Evolutionary conservation across 2,888 invertebrate species (phyloP).

Genomic region (Galerucella pusilla): DNA sequence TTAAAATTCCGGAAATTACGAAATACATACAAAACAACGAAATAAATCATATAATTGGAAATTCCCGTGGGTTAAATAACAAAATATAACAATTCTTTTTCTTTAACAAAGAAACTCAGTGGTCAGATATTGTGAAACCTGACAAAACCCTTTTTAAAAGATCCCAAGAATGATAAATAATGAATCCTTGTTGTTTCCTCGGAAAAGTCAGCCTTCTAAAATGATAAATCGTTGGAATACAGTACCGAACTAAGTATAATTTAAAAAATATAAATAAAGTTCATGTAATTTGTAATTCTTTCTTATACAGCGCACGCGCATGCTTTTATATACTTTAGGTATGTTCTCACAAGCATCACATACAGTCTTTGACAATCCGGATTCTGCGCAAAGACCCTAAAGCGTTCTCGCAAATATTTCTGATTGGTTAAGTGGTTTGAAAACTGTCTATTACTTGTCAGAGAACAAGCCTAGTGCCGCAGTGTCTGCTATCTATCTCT

Average conservation of each 20-base stretch:
- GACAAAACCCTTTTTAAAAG: slow-evolving; percentile 50
- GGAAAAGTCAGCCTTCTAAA: slow-evolving; percentile 35
- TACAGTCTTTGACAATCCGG: too few relatives aligned
- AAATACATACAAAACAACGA: background rate
- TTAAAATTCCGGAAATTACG: background rate
- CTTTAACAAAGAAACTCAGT: slow-evolving; percentile 18
- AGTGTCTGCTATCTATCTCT: too few relatives aligned
- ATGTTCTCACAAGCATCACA: too few relatives aligned
- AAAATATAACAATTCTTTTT: slow-evolving; percentile 3
- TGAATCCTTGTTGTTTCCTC: slow-evolving; percentile 39
- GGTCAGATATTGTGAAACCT: slow-evolving; percentile 43
- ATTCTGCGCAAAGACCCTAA: too few relatives aligned
- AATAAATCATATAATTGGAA: background rate
- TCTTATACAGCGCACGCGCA: too few relatives aligned
- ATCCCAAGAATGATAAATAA: slow-evolving; percentile 50
- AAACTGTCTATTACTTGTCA: too few relatives aligned
- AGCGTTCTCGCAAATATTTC: too few relatives aligned
- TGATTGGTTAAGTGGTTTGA: too few relatives aligned
- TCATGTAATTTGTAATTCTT: too few relatives aligned
- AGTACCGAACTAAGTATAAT: slow-evolving; percentile 8
- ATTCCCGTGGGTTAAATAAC: background rate
- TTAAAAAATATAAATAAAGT: background rate
- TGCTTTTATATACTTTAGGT: too few relatives aligned
- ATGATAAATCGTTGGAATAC: slow-evolving; percentile 34
- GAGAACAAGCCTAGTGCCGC: too few relatives aligned